These are phyloP conservation scores for Tachysurus fulvidraco DNA, from an alignment of 2,113 vertebrate species.

Conservation along the genomic window DNA sequence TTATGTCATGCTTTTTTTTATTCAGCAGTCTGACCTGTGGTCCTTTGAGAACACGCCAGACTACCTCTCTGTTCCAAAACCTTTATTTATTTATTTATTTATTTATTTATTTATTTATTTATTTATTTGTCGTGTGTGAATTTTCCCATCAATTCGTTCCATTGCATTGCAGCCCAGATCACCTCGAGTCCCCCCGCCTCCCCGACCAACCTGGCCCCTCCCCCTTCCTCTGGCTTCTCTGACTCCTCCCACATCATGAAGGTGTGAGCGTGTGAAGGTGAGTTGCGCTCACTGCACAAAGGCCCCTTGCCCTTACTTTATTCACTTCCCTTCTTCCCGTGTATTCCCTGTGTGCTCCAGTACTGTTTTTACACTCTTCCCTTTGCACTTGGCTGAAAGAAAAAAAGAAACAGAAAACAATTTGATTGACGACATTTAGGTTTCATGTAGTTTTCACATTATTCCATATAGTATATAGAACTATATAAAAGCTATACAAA, in stretches of 20 bases:
- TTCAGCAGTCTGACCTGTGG: slow-evolving; percentile 22
- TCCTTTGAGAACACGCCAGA: background rate
- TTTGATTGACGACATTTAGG: background rate
- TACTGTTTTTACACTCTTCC: background rate
- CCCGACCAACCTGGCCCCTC: slow-evolving; percentile 84
- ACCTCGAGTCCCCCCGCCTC: slow-evolving; percentile 84
- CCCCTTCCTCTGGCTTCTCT: slow-evolving; percentile 80
- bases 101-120: background rate
- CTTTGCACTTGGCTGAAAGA: background rate
- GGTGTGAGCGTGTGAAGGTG: slow-evolving; percentile 87
- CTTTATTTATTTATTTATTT: background rate
- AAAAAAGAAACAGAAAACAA: background rate
- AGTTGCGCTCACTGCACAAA: slow-evolving; percentile 66
- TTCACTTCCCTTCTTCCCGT: background rate
- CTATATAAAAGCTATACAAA: background rate
- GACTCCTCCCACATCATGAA: slow-evolving; percentile 87
- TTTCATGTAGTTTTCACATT: background rate
- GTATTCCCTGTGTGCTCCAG: slow-evolving; percentile 19
- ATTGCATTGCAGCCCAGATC: slow-evolving; percentile 83
- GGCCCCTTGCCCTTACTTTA: background rate
- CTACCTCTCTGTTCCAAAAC: slow-evolving; percentile 16
- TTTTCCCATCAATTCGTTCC: slow-evolving; percentile 68
- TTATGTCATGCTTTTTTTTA: slow-evolving; percentile 6
- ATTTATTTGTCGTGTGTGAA: slow-evolving; percentile 56
- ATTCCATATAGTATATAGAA: background rate